Conservation (phyloP, 2,888 invertebrate species). For the Asteroscopus sphinx region DNA sequence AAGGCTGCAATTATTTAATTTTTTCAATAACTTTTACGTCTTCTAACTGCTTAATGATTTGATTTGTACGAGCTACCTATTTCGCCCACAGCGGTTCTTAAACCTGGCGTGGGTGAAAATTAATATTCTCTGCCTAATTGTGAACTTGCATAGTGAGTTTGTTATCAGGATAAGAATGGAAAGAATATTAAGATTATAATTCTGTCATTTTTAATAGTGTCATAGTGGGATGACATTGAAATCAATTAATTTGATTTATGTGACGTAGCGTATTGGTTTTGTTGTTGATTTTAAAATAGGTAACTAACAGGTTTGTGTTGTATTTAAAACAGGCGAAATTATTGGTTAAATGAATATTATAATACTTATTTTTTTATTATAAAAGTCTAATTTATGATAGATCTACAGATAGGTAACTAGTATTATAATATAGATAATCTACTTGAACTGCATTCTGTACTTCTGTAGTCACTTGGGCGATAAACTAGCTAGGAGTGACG, state of each 20-base stretch:
- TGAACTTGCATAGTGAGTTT: slow-evolving; percentile 15
- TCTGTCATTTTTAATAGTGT: background rate
- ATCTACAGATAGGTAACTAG: too few species aligned
- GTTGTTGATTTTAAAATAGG: background rate
- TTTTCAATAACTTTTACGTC: slow-evolving; percentile 18
- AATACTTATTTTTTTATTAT: too few species aligned
- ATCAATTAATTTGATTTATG: background rate
- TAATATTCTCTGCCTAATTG: slow-evolving; percentile 28
- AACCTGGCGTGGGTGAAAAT: slow-evolving; percentile 42
- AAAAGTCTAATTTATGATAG: too few species aligned
- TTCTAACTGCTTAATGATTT: slow-evolving; percentile 25
- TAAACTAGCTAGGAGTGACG: too few species aligned
- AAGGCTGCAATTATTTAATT: slow-evolving; percentile 33
- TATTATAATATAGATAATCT: too few species aligned
- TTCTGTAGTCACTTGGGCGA: too few species aligned
- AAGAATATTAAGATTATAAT: background rate
- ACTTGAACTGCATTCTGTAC: too few species aligned
- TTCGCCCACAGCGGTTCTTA: slow-evolving; percentile 30
- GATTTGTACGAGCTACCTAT: slow-evolving; percentile 27
- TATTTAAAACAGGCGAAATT: too few species aligned
- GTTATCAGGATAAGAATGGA: slow-evolving; percentile 4
- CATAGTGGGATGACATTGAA: background rate
- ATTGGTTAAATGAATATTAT: too few species aligned
- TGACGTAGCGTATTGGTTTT: background rate
- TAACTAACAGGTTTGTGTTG: background rate